phyloP scores from a whole-genome alignment of 2,113 vertebrate species.

The Hyperopisus bebe region DNA sequence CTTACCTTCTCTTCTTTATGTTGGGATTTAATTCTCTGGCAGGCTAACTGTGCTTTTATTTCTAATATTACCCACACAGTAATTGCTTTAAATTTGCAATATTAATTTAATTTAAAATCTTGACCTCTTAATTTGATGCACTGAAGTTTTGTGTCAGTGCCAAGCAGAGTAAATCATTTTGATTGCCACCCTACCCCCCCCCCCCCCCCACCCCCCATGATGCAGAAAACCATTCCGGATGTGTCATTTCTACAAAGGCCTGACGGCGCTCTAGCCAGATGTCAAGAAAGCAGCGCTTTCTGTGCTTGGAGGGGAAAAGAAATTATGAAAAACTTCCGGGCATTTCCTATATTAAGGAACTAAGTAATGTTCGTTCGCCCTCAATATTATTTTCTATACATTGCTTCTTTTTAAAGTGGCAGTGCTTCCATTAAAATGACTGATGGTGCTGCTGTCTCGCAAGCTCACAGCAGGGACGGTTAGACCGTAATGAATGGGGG shows the following conservation, averaged over 20 bases:
- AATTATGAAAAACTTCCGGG: background rate
- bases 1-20: background rate
- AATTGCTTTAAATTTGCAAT: background rate
- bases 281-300: background rate
- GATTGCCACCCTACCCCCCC: background rate
- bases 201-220: background rate
- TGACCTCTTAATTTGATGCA: background rate
- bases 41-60: background rate
- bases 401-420: constrained; percentile 41
- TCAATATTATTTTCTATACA: constrained; percentile 40
- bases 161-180: background rate
- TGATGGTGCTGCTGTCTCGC: constrained; percentile 45
- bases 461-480: constrained; percentile 45
- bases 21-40: background rate
- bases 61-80: background rate
- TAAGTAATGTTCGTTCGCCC: constrained; percentile 46
- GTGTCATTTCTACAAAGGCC: background rate
- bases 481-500: constrained; percentile 48
- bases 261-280: background rate
- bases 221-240: background rate
- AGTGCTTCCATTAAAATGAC: constrained; percentile 53
- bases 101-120: background rate
- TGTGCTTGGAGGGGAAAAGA: background rate
- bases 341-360: constrained; percentile 33
- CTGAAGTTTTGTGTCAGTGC: background rate